Conservation (phyloP, 2,797 vertebrate species). For the Muscicapa striata region DNA sequence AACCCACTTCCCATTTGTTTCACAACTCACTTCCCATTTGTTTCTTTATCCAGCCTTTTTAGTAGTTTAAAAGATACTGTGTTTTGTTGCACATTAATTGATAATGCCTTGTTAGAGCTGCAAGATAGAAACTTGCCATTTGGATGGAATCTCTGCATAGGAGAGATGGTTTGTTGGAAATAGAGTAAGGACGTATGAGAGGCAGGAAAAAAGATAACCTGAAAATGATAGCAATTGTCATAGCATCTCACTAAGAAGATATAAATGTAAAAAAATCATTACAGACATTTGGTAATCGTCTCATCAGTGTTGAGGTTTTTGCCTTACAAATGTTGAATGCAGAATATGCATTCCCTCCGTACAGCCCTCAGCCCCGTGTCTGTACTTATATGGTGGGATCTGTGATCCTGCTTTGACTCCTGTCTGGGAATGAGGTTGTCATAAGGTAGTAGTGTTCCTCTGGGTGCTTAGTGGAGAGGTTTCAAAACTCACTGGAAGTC, state of each 20-base stretch:
- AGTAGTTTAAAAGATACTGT: not conserved
- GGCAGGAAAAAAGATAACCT: not conserved
- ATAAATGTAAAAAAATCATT: not conserved
- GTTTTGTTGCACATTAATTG: not conserved
- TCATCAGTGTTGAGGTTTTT: not conserved
- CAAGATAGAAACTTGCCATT: not conserved
- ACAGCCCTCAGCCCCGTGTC: not conserved
- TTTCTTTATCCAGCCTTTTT: not conserved
- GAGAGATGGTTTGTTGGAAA: not conserved
- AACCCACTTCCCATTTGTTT: not conserved
- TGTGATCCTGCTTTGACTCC: not conserved
- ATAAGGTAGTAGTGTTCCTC: not conserved
- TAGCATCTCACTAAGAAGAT: not conserved
- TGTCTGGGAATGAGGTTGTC: not conserved
- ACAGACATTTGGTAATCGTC: not conserved
- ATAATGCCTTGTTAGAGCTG: not conserved
- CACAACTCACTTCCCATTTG: not conserved
- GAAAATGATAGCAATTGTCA: not conserved
- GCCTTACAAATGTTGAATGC: not conserved
- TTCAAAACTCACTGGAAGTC: not conserved
- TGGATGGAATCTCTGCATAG: not conserved
- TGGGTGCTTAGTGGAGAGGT: not conserved
- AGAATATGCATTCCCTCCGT: not conserved
- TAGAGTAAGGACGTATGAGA: not conserved
- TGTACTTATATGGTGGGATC: fast-evolving